Base-by-base conservation (phyloP, 2,113 vertebrate species). In the Eurystomus gularis region DNA sequence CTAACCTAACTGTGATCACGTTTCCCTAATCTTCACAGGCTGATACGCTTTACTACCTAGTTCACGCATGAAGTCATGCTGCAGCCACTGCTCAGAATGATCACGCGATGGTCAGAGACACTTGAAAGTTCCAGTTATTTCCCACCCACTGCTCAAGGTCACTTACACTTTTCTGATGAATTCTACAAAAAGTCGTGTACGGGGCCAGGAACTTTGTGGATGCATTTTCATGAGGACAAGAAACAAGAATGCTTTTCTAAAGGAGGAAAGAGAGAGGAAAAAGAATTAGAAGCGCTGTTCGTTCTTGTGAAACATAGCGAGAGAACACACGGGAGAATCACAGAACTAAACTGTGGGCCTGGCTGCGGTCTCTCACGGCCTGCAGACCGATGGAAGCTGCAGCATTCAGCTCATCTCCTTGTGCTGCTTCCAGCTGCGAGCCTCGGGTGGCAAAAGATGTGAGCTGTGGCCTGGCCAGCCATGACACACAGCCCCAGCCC, bases 141-240 rank as follows among this genome's bases (percentile, higher is more conserved):
- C 60, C 25, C 46, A 39, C 28, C n/a, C 40, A 14, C 29, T 60
- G 57, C 14, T 4, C 48, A 68, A 79, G 26, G 65, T 13, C 93
- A 97, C 98, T 98, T 96, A 98, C 98, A 25, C 98, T 98, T 78
- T 98, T 98, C 55, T 96, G 70, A 82, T 98, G 98, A 92, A 98
- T 97, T 85, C 97, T 96, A 48, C 70, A 88, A 86, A 98, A 98
- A 28, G 93, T 92, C 13, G 98, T 97, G 42, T 97, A 97, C 0
- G 98, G 98, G 20, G 97, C 94, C 91, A 98, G 87, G 95, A 98
- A 98, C 86, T 97, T 98, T 2, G 98, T 97, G 94, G 97, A 98
- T 28, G 94, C 88, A 9, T 97, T 98, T 91, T 98, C 98, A 0
- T 97, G 95, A 57, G 98, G 97, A 82, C 98, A 98, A 73, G 98